Percentiles rank a stretch among this genome's conserved stretches.
Evolutionary conservation across 2,888 invertebrate species (phyloP).

Genomic region (Silvanus unidentatus): DNA sequence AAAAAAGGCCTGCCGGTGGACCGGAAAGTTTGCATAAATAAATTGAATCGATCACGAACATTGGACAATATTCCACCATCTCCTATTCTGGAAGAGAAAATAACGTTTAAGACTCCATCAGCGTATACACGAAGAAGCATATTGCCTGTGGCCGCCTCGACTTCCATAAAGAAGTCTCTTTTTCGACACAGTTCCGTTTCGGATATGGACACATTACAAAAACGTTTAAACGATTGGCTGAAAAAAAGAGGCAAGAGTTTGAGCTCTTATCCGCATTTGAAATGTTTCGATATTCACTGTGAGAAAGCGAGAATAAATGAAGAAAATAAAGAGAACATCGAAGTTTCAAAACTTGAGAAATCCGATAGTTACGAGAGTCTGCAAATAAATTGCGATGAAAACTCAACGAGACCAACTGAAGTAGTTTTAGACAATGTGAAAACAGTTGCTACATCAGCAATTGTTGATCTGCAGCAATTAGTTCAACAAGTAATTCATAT

Average conservation of each 20-base stretch:
- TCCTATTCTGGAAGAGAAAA: not conserved
- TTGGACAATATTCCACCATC: not conserved
- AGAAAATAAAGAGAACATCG: conserved; percentile 52
- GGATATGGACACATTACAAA: conserved; percentile 18
- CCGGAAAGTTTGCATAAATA: too few species aligned
- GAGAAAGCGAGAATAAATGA: conserved; percentile 33
- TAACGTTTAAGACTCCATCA: conserved; percentile 25
- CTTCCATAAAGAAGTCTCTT: conserved; percentile 7
- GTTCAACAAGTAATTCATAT: conserved; percentile 47
- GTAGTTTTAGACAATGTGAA: conserved; percentile 27
- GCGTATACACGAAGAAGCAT: conserved; percentile 24
- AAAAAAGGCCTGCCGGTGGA: too few species aligned
- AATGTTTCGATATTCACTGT: conserved; percentile 45
- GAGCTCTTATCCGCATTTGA: conserved; percentile 50
- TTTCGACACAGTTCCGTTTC: conserved; percentile 12
- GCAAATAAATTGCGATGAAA: conserved; percentile 33
- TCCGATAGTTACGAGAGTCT: conserved; percentile 27
- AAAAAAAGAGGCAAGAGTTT: conserved; percentile 49
- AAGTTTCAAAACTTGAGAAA: conserved; percentile 43
- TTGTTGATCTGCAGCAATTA: conserved; percentile 51
- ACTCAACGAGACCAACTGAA: conserved; percentile 25
- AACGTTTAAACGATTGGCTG: conserved; percentile 50
- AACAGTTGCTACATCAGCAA: conserved; percentile 45
- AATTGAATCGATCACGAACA: not conserved
- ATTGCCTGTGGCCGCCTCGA: conserved; percentile 10